Conservation (phyloP, 2,888 invertebrate genomes). For the Stenodera caucasica region DNA sequence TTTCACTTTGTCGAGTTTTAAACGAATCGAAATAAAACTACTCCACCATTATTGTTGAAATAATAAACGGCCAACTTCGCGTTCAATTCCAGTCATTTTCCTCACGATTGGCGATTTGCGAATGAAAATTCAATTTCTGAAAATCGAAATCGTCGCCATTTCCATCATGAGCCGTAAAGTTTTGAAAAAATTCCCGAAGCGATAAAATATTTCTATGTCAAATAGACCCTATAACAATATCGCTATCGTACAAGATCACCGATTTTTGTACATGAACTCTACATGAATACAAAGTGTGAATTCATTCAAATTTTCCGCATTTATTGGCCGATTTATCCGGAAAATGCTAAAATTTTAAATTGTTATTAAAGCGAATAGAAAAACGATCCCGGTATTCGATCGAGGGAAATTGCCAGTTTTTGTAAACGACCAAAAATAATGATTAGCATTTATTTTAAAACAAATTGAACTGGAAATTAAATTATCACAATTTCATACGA, state of each 20-base stretch:
- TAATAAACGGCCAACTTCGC: constrained; percentile 10
- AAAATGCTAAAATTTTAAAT: not conserved
- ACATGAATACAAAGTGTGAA: constrained; percentile 36
- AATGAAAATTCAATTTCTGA: constrained; percentile 20
- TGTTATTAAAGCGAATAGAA: not conserved
- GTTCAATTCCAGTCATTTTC: constrained; percentile 11
- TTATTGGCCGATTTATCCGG: constrained; percentile 15
- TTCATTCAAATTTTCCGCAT: constrained; percentile 38
- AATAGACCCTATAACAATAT: constrained; percentile 32
- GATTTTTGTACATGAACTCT: constrained; percentile 29
- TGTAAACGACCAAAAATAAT: constrained; percentile 22
- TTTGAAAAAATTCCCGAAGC: constrained; percentile 22
- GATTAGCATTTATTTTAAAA: constrained; percentile 25
- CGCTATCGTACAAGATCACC: constrained; percentile 36
- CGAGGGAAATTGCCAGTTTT: not conserved
- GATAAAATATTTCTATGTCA: constrained; percentile 34
- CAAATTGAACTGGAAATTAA: constrained; percentile 18
- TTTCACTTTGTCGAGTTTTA: constrained; percentile 15
- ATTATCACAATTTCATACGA: not conserved
- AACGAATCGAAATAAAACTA: constrained; percentile 9
- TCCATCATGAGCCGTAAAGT: constrained; percentile 12
- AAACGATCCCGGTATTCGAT: not conserved
- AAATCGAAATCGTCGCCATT: not conserved
- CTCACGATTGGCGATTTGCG: constrained; percentile 20
- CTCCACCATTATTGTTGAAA: not conserved